Percentiles rank a stretch among this genome's conserved stretches.
phyloP scores from a whole-genome alignment of 2,797 vertebrate genomes.

The Myripristis murdjan region DNA sequence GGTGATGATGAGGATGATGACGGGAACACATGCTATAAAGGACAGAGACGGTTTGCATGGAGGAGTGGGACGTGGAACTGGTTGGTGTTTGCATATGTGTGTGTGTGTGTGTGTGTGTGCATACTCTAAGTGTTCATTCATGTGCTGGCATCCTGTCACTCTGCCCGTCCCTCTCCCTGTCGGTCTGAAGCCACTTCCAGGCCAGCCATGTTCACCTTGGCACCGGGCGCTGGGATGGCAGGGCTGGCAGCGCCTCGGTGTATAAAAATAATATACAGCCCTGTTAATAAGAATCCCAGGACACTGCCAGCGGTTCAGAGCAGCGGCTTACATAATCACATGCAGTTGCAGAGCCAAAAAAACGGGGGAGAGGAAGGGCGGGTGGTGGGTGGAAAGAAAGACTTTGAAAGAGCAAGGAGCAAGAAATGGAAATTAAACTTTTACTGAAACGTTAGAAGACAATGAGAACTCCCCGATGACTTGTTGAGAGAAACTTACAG shows the following conservation, averaged over 20 bases:
- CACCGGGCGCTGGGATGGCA: constrained; percentile 21
- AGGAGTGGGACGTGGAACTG: not conserved
- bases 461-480: too few species aligned
- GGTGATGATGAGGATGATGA: not conserved
- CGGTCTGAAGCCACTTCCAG: constrained; percentile 3
- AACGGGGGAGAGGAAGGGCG: too few species aligned
- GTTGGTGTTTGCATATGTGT: too few species aligned
- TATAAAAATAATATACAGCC: constrained; percentile 74
- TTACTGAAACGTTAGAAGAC: too few species aligned
- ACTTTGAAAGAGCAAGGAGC: not conserved
- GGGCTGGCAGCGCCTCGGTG: constrained; percentile 15
- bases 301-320: constrained; percentile 36
- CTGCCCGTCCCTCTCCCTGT: constrained; percentile 9
- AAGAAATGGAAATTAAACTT: not conserved
- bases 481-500: not conserved
- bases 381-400: not conserved
- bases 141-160: constrained; percentile 25
- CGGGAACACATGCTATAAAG: not conserved
- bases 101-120: not conserved
- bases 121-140: constrained; percentile 6
- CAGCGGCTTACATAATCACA: constrained; percentile 42
- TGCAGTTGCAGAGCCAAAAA: constrained; percentile 23
- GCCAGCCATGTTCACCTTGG: constrained; percentile 35
- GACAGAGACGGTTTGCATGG: not conserved
- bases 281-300: constrained; percentile 59